Conservation (phyloP, 2,113 vertebrate species). For the Argyrosomus japonicus region DNA sequence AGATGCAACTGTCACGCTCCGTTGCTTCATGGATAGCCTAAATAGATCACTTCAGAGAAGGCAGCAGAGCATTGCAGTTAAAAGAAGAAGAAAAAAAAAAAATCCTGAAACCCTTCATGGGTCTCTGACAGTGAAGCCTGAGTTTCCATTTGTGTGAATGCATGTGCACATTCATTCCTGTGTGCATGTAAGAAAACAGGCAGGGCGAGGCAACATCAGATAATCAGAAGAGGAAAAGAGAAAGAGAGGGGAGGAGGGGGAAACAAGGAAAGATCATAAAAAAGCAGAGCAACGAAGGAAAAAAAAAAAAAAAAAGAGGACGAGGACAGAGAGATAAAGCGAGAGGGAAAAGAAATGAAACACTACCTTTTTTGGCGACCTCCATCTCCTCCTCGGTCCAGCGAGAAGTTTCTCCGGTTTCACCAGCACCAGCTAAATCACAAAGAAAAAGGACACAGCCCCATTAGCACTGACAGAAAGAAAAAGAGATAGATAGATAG, state of each 20-base stretch:
- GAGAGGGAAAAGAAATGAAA: constrained; percentile 45
- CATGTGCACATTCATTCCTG: constrained; percentile 17
- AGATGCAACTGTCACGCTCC: constrained; percentile 36
- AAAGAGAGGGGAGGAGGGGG: not conserved
- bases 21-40: constrained; percentile 44
- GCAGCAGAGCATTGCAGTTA: constrained; percentile 13
- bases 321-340: constrained; percentile 2
- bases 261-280: constrained; percentile 9
- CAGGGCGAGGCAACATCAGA: constrained; percentile 42
- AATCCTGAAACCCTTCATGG: constrained; percentile 8
- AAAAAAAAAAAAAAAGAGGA: not conserved
- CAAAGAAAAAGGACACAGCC: constrained; percentile 69
- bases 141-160: constrained; percentile 22
- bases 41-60: constrained; percentile 51
- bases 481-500: not conserved
- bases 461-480: constrained; percentile 61
- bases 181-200: constrained; percentile 32
- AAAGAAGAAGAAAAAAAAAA: not conserved
- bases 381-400: constrained; percentile 99
- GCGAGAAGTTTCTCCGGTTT: constrained; percentile 97
- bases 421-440: constrained; percentile 89
- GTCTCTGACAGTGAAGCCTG: constrained; percentile 27
- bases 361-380: constrained; percentile 98
- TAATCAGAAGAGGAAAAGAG: constrained; percentile 23
- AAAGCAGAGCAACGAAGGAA: not conserved